Base-by-base conservation (phyloP, 2,888 invertebrate species). In the Agelastica alni region DNA sequence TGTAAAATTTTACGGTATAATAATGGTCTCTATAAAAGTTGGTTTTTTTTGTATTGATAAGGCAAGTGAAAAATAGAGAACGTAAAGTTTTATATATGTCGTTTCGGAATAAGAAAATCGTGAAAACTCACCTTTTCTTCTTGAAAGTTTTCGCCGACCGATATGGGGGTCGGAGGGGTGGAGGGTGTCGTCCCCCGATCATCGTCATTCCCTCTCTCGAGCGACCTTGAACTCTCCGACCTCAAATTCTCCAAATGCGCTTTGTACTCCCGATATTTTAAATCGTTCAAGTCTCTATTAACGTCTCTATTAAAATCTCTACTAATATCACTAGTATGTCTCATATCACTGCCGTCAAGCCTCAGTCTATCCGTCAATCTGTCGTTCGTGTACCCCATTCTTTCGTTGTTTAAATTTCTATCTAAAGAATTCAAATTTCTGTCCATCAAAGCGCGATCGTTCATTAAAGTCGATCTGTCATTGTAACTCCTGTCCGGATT, bases 131-230 rank as follows among this genome's bases (percentile, higher is more conserved):
- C 78, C 77, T 78, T 78, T 70, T 78, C 78, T 62, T 76, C 77
- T 61, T 74, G 75, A 66, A 77, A 77, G 63, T 74, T 76, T 61
- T 77, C 78, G 56, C 76, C 77, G 61, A 77, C 77, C 28, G 76
- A 76, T 20, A 77, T 68, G 37, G 78, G 79, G 62, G 79, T 79
- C 58, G 78, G 78, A 49, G 79, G 79, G 60, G 78, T 77, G 56
- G 78, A 75, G 57, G 79, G 76, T 53, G 76, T 76, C 44, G 66
- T 60, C 54, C 77, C 73, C 62, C 74, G 58, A 51, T 68, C 61
- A 31, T 60, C 61, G 42, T 57, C 59, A 54, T 58, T 59, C 58
- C 66, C 67, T 60, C 67, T 64, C 58, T 68, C 65, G 45, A 63
- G 42, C 66, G 69, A 68, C 69, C 70, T 69, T 66, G 70, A 69